Conservation (phyloP, 2,797 vertebrate species). For the Danio kyathit region DNA sequence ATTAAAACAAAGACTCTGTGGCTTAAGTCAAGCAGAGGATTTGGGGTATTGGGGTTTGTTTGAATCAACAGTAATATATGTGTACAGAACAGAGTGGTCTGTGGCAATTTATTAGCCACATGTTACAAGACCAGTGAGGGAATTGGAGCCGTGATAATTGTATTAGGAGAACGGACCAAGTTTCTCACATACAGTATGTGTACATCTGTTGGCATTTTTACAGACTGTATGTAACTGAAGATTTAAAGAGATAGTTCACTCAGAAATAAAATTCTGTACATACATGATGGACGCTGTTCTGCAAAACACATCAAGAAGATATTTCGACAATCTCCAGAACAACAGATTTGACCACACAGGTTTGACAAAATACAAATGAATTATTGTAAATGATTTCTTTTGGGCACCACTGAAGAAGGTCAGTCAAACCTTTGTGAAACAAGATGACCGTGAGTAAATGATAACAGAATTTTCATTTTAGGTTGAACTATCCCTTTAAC, state of each 20-base stretch:
- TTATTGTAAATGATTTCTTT: too few relatives aligned
- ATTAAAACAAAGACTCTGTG: constrained; percentile 58
- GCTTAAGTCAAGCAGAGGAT: constrained; percentile 36
- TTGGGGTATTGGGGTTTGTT: constrained; percentile 39
- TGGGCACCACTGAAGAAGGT: too few relatives aligned
- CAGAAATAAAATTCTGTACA: background rate
- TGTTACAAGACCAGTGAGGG: constrained; percentile 51
- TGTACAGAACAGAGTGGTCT: constrained; percentile 50
- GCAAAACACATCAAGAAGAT: background rate
- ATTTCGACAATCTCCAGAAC: background rate
- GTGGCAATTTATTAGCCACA: constrained; percentile 43
- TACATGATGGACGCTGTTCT: background rate
- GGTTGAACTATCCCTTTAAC: background rate
- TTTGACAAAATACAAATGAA: too few relatives aligned
- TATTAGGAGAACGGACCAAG: constrained; percentile 7
- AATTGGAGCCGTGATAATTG: constrained; percentile 41
- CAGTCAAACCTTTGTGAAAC: background rate
- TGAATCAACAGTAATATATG: constrained; percentile 43
- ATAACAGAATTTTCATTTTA: background rate
- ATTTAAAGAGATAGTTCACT: background rate
- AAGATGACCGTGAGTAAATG: background rate
- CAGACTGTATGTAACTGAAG: background rate
- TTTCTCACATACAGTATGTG: constrained; percentile 47
- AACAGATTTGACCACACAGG: background rate
- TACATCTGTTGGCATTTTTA: constrained; percentile 42